Conservation (phyloP, 2,113 vertebrate genomes). For the Uria aalge region DNA sequence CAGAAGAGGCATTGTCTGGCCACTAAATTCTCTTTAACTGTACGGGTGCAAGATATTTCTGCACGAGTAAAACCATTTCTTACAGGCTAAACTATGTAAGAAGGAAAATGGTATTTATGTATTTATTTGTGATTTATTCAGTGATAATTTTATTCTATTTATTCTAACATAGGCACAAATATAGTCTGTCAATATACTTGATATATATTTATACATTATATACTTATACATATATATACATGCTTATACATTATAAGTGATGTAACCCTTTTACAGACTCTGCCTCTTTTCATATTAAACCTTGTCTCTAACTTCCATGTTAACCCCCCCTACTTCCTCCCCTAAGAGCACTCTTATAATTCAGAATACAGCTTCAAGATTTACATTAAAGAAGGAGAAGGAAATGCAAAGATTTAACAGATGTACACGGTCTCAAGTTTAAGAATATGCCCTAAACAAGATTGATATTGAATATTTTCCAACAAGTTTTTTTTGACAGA, state of each 20-base stretch:
- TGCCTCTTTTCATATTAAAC: neutral
- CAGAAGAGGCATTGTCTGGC: neutral
- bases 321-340: neutral
- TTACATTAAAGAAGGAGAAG: neutral
- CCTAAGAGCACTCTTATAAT: neutral
- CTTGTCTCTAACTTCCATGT: neutral
- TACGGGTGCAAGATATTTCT: neutral
- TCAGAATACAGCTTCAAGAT: neutral
- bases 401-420: neutral
- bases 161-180: neutral
- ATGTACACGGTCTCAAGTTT: neutral
- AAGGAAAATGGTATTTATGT: neutral
- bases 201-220: no score
- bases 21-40: neutral
- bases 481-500: neutral
- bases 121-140: neutral
- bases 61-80: neutral
- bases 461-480: neutral
- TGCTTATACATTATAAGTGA: neutral
- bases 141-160: neutral
- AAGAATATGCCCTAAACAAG: neutral
- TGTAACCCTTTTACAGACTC: neutral
- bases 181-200: neutral
- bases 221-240: no score
- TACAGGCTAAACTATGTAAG: neutral